Conservation (phyloP, 2,888 invertebrate genomes). For the Euplagia quadripunctaria region DNA sequence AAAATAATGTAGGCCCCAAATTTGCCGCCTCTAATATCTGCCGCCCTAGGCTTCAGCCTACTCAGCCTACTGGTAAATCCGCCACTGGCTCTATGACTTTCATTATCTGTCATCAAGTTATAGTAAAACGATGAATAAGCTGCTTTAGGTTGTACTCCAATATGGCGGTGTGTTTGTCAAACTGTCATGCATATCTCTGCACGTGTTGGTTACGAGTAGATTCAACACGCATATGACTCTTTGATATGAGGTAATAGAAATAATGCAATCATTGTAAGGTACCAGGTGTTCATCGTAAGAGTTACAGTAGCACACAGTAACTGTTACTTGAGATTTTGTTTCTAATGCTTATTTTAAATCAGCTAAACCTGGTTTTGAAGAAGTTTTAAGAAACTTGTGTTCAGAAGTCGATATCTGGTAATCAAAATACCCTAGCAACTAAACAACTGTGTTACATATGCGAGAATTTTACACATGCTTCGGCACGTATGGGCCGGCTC, state of each 20-base stretch:
- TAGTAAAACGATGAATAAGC: not conserved
- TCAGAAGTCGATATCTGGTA: too few relatives aligned
- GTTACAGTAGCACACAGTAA: not conserved
- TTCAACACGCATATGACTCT: conserved; percentile 44
- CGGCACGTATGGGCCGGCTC: too few relatives aligned
- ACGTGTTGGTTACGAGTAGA: conserved; percentile 39
- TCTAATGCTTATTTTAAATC: not conserved
- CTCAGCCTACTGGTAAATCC: too few relatives aligned
- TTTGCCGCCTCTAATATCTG: too few relatives aligned
- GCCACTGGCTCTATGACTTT: not conserved
- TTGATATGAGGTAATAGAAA: conserved; percentile 7
- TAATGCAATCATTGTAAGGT: conserved; percentile 3
- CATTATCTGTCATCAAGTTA: not conserved
- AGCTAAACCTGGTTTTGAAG: too few relatives aligned
- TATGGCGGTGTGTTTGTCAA: conserved; percentile 22
- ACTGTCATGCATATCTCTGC: conserved; percentile 47
- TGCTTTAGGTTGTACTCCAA: not conserved
- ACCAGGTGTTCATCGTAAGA: conserved; percentile 13
- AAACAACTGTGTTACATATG: too few relatives aligned
- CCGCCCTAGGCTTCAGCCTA: too few relatives aligned
- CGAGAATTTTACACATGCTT: too few relatives aligned
- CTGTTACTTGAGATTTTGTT: not conserved
- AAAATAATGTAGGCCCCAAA: too few relatives aligned
- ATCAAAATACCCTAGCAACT: too few relatives aligned
- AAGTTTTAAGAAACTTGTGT: too few relatives aligned